These are phyloP conservation scores for Periophthalmus modestus DNA, from an alignment of 2,113 vertebrate species.

Conservation along the genomic window DNA sequence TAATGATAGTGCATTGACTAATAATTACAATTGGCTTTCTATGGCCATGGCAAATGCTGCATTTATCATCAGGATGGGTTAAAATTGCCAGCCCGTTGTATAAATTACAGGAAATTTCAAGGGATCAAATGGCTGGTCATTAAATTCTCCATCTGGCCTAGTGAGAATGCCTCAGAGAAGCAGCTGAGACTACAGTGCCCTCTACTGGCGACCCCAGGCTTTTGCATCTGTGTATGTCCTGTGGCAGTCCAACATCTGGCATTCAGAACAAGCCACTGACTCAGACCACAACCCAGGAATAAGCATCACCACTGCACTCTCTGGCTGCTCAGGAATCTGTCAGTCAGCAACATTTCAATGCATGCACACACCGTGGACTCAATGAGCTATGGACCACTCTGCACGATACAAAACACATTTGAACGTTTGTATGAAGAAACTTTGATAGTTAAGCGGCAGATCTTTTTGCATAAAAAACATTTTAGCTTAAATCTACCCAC, in stretches of 20 bases:
- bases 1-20: background rate
- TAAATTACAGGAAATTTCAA: constrained; percentile 38
- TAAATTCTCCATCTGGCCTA: constrained; percentile 26
- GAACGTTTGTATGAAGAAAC: background rate
- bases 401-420: background rate
- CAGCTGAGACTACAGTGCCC: constrained; percentile 44
- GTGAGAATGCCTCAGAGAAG: background rate
- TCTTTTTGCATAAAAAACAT: background rate
- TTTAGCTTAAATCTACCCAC: constrained; percentile 1
- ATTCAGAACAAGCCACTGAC: constrained; percentile 61
- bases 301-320: constrained; percentile 63
- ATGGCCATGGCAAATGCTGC: background rate
- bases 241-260: constrained; percentile 64
- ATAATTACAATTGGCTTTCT: background rate
- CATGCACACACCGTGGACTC: constrained; percentile 38
- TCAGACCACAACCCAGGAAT: constrained; percentile 68
- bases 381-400: constrained; percentile 41
- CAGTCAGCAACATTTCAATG: constrained; percentile 72
- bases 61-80: constrained; percentile 21
- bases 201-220: constrained; percentile 47
- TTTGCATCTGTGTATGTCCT: constrained; percentile 27
- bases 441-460: background rate
- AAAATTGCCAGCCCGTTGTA: constrained; percentile 32
- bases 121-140: constrained; percentile 45
- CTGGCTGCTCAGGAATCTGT: constrained; percentile 69